Percentiles rank a stretch among this genome's conserved stretches.
phyloP scores from a whole-genome alignment of 2,888 invertebrate species.

The Ophioninae sp. region DNA sequence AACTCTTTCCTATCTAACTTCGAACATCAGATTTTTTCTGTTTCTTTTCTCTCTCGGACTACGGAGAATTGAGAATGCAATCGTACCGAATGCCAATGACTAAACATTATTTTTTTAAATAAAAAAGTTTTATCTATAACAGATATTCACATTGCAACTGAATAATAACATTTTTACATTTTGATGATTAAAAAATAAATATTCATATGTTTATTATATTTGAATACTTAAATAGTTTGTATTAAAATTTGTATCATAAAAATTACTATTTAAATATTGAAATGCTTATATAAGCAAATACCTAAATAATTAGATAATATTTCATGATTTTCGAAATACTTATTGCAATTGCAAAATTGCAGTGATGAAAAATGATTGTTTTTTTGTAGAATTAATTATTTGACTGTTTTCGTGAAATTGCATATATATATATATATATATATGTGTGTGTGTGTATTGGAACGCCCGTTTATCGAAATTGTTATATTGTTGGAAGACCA shows the following conservation, averaged over 20 bases:
- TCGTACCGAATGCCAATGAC: neutral
- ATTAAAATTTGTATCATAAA: too few relatives aligned
- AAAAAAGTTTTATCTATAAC: too few relatives aligned
- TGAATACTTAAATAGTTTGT: too few relatives aligned
- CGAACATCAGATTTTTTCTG: conserved; percentile 14
- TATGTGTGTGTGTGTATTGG: neutral
- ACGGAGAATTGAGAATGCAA: conserved; percentile 1
- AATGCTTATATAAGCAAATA: too few relatives aligned
- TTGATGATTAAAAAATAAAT: too few relatives aligned
- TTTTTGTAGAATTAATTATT: neutral
- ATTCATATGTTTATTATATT: too few relatives aligned
- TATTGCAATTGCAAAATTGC: neutral
- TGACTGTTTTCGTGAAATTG: neutral
- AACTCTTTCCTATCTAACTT: conserved; percentile 27
- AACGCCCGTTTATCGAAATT: neutral
- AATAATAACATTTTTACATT: too few relatives aligned
- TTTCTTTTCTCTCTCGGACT: neutral
- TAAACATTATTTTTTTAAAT: too few relatives aligned
- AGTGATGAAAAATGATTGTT: neutral
- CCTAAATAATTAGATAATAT: too few relatives aligned
- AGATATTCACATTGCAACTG: too few relatives aligned
- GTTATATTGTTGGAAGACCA: neutral
- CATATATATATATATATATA: neutral
- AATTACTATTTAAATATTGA: too few relatives aligned
- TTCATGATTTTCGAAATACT: neutral